These are phyloP conservation scores for Ceyx cyanopectus DNA, from an alignment of 2,113 vertebrate genomes.

Conservation along the genomic window DNA sequence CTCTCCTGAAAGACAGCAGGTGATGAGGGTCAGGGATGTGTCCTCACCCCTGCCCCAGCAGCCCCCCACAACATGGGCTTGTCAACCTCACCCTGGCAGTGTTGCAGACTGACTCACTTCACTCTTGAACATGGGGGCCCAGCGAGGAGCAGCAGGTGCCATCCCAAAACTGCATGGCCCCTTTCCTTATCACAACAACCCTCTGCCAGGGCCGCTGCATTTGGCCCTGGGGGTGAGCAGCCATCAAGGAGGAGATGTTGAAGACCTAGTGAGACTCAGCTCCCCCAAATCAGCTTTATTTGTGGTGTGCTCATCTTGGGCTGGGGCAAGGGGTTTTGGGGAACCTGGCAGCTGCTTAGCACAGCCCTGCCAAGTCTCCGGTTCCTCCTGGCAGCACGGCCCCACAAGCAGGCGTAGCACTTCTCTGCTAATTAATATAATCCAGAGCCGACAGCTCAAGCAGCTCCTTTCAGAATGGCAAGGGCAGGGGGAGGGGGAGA, in stretches of 20 bases:
- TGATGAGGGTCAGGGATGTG: background rate
- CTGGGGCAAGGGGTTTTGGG: rapidly evolving
- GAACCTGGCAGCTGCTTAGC: background rate
- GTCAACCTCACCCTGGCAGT: background rate
- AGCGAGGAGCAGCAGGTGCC: rapidly evolving
- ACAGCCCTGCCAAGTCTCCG: background rate
- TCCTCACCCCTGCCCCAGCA: rapidly evolving
- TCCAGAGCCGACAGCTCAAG: slow-evolving; percentile 32
- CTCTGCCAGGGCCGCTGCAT: background rate
- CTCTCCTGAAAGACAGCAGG: slow-evolving; percentile 82
- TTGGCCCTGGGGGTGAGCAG: background rate
- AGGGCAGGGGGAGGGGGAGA: slow-evolving; percentile 1
- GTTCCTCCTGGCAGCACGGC: background rate
- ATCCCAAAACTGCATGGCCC: background rate
- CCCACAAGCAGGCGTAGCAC: background rate
- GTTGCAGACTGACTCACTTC: rapidly evolving
- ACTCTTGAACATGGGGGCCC: background rate
- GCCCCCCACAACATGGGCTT: background rate
- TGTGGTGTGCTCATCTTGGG: background rate
- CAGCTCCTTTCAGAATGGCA: background rate
- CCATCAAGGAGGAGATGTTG: background rate
- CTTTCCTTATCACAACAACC: background rate
- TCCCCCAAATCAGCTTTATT: background rate
- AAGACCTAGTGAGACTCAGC: background rate
- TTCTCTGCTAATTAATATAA: slow-evolving; percentile 56